phyloP scores from a whole-genome alignment of 2,797 vertebrate genomes.

The Gymnopithys bicolor region DNA sequence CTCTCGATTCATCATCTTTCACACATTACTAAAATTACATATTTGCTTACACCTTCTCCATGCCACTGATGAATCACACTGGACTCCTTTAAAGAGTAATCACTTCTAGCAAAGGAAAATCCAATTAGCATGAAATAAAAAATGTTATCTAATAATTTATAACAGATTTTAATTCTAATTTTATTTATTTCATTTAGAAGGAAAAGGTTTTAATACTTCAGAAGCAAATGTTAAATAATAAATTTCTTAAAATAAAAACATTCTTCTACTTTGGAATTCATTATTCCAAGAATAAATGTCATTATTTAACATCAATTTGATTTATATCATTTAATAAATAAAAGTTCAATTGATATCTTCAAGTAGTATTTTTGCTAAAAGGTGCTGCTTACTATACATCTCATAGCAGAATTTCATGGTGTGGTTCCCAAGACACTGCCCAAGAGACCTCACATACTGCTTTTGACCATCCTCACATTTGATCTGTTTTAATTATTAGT shows the following conservation, averaged over 20 bases:
- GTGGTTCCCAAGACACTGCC: neutral
- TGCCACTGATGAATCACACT: neutral
- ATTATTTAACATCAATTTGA: neutral
- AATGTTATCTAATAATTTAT: neutral
- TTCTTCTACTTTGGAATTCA: neutral
- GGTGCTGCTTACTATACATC: accelerated
- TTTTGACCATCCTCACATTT: neutral
- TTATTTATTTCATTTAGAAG: neutral
- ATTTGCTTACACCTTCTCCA: neutral
- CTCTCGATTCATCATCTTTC: neutral
- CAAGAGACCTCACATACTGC: neutral
- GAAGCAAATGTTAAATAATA: neutral
- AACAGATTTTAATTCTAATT: neutral
- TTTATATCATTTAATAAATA: neutral
- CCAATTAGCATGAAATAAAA: neutral
- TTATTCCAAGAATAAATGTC: neutral
- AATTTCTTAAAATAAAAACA: neutral
- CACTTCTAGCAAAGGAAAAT: neutral
- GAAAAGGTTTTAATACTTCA: neutral
- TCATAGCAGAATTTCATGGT: neutral
- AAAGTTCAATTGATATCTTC: neutral
- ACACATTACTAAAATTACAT: neutral
- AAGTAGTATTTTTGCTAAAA: neutral
- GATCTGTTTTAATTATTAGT: neutral
- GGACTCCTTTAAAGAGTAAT: neutral